phyloP scores from a whole-genome alignment of 1,140 invertebrate genomes.

The Tetramorium alpestre region DNA sequence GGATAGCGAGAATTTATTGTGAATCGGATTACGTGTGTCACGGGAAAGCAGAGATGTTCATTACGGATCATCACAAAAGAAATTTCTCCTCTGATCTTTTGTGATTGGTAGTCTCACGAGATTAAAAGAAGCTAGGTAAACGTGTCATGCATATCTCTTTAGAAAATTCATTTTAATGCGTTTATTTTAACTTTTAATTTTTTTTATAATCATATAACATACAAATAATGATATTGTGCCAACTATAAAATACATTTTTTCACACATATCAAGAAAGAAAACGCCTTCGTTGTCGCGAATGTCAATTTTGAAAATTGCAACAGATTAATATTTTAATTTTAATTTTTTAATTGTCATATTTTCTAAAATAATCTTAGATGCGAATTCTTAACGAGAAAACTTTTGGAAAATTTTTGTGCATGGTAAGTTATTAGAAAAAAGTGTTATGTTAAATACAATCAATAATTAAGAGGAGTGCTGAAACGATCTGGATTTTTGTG shows the following conservation, averaged over 20 bases:
- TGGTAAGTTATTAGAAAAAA: background rate
- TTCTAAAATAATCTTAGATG: background rate
- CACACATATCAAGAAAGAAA: background rate
- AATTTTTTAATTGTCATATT: background rate
- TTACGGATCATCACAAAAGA: background rate
- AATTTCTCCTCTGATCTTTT: background rate
- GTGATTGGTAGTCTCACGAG: background rate
- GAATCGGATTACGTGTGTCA: background rate
- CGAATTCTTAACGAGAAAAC: background rate
- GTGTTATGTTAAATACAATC: too few species aligned
- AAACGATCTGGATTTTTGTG: too few species aligned
- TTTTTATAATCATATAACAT: background rate
- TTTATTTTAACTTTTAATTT: background rate
- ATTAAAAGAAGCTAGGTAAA: background rate
- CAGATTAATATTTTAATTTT: background rate
- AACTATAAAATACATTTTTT: background rate
- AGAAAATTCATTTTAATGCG: background rate
- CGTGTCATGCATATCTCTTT: background rate
- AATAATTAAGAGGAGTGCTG: too few species aligned
- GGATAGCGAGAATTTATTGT: conserved; percentile 32
- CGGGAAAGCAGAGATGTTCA: conserved; percentile 18
- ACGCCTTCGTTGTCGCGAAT: background rate
- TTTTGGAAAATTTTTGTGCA: background rate
- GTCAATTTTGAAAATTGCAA: background rate
- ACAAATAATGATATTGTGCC: background rate